Base-by-base conservation (phyloP, 2,888 invertebrate genomes). In the Celastrina argiolus region DNA sequence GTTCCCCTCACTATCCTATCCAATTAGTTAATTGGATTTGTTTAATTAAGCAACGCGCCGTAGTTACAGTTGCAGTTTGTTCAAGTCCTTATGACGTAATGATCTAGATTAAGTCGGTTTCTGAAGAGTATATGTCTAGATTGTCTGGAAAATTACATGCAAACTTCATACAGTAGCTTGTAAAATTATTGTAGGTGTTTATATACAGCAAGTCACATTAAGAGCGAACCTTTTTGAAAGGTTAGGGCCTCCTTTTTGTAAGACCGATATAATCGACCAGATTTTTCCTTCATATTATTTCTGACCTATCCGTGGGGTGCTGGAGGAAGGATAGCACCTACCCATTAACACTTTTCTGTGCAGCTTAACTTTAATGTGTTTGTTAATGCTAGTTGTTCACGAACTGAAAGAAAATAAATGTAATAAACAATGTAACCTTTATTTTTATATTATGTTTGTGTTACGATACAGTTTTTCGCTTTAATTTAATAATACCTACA, bases 1-100 rank as follows among this genome's bases (percentile, higher is more conserved):
- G 36, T 36, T 36, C 22, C 1, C 51, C 10, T 6, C 22, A 51
- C 22, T 51, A 26, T 51, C 22, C 22, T 14, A 51, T 51, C 51
- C 51, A 51, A 51, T 51, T 26, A 51, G 51, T 51, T 26, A 51
- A 51, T 51, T 51, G 51, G 51, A 51, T 51, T 51, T 51, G 26
- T 51, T 51, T 51, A 51, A 51, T 51, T 51, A 22, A 51, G 51
- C 51, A 51, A 51, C 51, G 51, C 12, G 22, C 51, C 22, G 12
- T 3, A 31, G 5, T 31, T 31, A 2, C 10, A 51, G 51, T 22
- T 51, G 51, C 51, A 51, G 22, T 51, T 51, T 51, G 51, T 51
- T 51, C 51, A 51, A 51, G 51, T 51, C 51, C 51, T 51, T 26
- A 51, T 51, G 51, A 51, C 22, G 51, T 22, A 51, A 26, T 14